Evolutionary conservation across 1,140 invertebrate species (phyloP).

Genomic region (Drosophila parabipectinata): DNA sequence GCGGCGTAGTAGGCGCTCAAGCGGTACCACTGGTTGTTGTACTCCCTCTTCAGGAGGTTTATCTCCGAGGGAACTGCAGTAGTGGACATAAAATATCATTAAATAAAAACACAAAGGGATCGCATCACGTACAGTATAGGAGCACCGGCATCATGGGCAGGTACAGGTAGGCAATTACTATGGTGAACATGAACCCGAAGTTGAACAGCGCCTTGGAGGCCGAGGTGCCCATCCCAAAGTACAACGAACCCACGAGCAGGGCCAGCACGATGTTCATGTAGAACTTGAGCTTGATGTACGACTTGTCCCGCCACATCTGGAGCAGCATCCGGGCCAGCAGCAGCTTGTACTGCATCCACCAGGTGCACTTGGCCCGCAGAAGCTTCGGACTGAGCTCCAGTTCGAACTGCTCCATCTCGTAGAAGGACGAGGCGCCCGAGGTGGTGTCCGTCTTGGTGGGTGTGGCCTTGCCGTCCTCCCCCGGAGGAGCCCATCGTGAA

Average conservation of each 20-base stretch:
- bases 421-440: slow-evolving; percentile 74
- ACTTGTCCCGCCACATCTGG: slow-evolving; percentile 90
- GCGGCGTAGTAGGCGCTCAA: slow-evolving; percentile 95
- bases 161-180: slow-evolving; percentile 90
- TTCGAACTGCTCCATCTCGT: slow-evolving; percentile 78
- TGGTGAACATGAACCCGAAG: slow-evolving; percentile 92
- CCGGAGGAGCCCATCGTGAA: slow-evolving; percentile 83
- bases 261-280: slow-evolving; percentile 89
- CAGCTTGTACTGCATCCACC: slow-evolving; percentile 88
- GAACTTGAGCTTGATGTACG: slow-evolving; percentile 88
- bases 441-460: slow-evolving; percentile 75
- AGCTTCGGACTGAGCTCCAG: slow-evolving; percentile 82
- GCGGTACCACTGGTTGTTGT: slow-evolving; percentile 97
- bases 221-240: slow-evolving; percentile 89
- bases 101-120: rapidly evolving
- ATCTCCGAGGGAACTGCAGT: slow-evolving; percentile 94
- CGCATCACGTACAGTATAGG: slow-evolving; percentile 88
- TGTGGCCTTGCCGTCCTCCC: slow-evolving; percentile 33
- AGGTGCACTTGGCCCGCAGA: slow-evolving; percentile 86
- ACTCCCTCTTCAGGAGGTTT: slow-evolving; percentile 93
- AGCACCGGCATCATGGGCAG: slow-evolving; percentile 92
- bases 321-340: slow-evolving; percentile 88
- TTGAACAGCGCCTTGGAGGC: slow-evolving; percentile 92
- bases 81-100: not conserved
- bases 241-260: slow-evolving; percentile 88